A percentile compares a stretch with the other conserved stretches of the same genome.
phyloP scores from a whole-genome alignment of 2,888 invertebrate species.

The Dicyrtomina minuta region DNA sequence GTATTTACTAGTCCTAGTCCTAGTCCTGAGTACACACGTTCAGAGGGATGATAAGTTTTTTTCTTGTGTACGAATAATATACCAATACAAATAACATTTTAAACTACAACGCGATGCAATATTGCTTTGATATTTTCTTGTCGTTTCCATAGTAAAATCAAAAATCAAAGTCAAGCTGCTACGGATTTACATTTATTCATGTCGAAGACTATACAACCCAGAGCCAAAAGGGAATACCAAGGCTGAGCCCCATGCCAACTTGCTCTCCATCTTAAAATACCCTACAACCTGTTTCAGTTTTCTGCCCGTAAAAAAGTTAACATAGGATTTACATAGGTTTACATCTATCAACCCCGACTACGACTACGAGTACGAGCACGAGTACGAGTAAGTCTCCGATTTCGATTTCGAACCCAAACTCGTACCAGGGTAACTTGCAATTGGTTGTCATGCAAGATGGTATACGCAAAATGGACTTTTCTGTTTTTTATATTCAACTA shows the following conservation, averaged over 20 bases:
- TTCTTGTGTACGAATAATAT: no score
- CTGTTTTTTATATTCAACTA: no score
- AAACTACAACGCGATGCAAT: no score
- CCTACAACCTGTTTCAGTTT: neutral
- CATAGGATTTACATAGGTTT: neutral
- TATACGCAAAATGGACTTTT: no score
- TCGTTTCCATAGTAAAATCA: neutral
- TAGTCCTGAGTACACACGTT: no score
- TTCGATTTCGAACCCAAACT: neutral
- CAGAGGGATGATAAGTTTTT: no score
- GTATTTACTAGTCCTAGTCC: no score
- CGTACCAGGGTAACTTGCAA: no score
- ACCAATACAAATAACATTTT: no score
- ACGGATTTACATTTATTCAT: slow-evolving; percentile 11
- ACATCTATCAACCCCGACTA: neutral
- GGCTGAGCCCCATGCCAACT: neutral
- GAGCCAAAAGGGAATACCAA: no score
- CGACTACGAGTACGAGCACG: neutral
- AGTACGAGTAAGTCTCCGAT: neutral
- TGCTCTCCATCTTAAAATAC: neutral
- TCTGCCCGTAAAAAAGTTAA: neutral
- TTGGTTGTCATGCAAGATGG: no score
- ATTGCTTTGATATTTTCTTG: no score
- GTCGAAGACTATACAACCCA: neutral
- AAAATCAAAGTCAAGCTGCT: slow-evolving; percentile 19